Percentiles rank a stretch among this genome's conserved stretches.
Conservation (phyloP, 2,113 vertebrate species). For the Rhinichthys klamathensis region DNA sequence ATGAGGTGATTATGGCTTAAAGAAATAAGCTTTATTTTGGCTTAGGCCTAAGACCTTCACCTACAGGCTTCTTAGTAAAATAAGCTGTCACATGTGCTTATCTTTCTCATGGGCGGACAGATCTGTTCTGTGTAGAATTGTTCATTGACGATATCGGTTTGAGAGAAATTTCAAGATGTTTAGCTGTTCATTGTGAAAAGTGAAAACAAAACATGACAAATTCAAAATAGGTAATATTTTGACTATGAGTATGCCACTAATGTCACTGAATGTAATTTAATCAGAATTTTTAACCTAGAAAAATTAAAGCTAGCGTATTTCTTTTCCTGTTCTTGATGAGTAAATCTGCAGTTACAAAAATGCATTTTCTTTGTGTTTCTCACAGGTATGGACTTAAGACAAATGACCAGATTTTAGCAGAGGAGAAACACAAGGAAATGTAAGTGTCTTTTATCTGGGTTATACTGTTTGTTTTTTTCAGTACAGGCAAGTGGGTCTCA, state of each 20-base stretch:
- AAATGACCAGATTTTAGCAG: constrained; percentile 97
- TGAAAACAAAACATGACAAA: background rate
- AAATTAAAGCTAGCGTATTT: too few relatives aligned
- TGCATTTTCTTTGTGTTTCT: constrained; percentile 39
- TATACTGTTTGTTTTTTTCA: background rate
- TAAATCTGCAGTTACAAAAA: background rate
- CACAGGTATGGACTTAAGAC: constrained; percentile 91
- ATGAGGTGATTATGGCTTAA: constrained; percentile 7
- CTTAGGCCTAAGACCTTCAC: constrained; percentile 7
- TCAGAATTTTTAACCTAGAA: too few relatives aligned
- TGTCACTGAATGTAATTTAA: background rate
- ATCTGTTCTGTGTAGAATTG: constrained; percentile 18
- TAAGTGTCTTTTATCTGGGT: constrained; percentile 70
- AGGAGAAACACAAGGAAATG: constrained; percentile 96
- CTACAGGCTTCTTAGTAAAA: background rate
- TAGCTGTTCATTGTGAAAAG: background rate
- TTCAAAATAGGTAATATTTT: background rate
- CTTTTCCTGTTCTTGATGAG: background rate
- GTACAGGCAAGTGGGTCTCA: background rate
- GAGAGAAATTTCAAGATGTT: constrained; percentile 4
- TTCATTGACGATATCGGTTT: background rate
- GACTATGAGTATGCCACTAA: background rate
- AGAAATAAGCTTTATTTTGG: constrained; percentile 22
- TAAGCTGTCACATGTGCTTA: background rate
- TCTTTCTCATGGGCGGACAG: background rate